Percentiles rank a stretch among this genome's conserved stretches.
These are phyloP conservation scores for Drosophila fuyamai DNA, from an alignment of 1,140 invertebrate genomes.

Conservation along the genomic window DNA sequence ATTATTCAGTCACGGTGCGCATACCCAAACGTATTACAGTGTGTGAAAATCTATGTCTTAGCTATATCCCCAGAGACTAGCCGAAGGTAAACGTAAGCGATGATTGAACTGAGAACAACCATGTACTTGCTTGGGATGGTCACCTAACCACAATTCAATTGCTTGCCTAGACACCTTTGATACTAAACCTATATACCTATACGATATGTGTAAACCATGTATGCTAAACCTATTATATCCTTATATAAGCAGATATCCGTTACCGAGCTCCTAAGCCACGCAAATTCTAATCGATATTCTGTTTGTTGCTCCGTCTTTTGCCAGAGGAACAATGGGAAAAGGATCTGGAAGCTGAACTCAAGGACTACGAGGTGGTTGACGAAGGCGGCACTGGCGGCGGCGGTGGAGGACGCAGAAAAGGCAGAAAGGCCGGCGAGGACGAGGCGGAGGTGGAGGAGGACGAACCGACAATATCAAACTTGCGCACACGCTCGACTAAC, in stretches of 20 bases:
- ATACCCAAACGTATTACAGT: slow-evolving; percentile 82
- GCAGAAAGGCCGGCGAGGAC: slow-evolving; percentile 21
- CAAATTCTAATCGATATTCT: slow-evolving; percentile 57
- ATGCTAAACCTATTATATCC: slow-evolving; percentile 46
- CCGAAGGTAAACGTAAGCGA: slow-evolving; percentile 53
- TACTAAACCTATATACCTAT: slow-evolving; percentile 28
- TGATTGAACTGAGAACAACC: slow-evolving; percentile 41
- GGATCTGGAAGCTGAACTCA: slow-evolving; percentile 95
- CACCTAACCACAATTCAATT: slow-evolving; percentile 47
- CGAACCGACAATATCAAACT: slow-evolving; percentile 83
- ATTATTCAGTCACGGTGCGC: slow-evolving; percentile 78
- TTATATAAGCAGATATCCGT: slow-evolving; percentile 29
- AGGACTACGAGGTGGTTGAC: slow-evolving; percentile 95
- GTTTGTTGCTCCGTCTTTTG: slow-evolving; percentile 48
- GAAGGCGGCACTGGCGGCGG: slow-evolving; percentile 74
- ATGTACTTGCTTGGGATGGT: slow-evolving; percentile 71
- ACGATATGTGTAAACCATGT: slow-evolving; percentile 56
- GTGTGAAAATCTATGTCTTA: slow-evolving; percentile 80
- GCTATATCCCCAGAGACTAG: slow-evolving; percentile 65
- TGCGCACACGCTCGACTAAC: slow-evolving; percentile 81
- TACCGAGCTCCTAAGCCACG: slow-evolving; percentile 56
- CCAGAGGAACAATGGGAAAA: slow-evolving; percentile 96
- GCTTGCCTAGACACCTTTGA: slow-evolving; percentile 64
- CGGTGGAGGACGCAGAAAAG: slow-evolving; percentile 23
- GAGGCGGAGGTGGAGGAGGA: slow-evolving; percentile 65